phyloP scores from a whole-genome alignment of 2,113 vertebrate species.

The Pseudopodoces humilis region DNA sequence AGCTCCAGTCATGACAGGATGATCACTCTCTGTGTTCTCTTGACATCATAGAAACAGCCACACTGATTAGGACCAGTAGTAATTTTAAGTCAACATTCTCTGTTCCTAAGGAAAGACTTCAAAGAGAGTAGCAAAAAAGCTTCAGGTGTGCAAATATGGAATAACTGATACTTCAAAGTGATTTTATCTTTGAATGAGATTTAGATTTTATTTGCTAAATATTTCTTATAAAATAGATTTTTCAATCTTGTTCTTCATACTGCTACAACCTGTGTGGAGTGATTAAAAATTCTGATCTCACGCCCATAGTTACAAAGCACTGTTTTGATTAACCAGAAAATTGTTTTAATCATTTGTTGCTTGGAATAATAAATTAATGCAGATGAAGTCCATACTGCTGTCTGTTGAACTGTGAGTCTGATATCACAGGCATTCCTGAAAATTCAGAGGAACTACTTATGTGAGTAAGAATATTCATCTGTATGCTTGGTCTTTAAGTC shows the following conservation, averaged over 20 bases:
- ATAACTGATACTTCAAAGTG: background rate
- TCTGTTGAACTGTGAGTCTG: slow-evolving; percentile 4
- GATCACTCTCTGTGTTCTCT: background rate
- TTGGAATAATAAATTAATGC: slow-evolving; percentile 66
- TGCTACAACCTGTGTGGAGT: background rate
- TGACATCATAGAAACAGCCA: background rate
- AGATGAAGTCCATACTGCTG: slow-evolving; percentile 15
- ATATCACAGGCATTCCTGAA: background rate
- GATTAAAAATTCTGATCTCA: slow-evolving; percentile 73
- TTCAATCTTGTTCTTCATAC: slow-evolving; percentile 43
- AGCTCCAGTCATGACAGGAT: background rate
- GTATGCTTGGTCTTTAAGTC: background rate
- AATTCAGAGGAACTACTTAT: background rate
- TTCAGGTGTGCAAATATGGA: background rate
- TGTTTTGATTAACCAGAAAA: slow-evolving; percentile 75
- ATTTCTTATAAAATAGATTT: slow-evolving; percentile 66
- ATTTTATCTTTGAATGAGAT: slow-evolving; percentile 3
- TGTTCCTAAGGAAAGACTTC: background rate
- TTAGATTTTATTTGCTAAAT: slow-evolving; percentile 67
- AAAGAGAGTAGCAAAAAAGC: background rate
- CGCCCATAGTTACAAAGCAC: slow-evolving; percentile 44
- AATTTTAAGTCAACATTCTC: background rate
- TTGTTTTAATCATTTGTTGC: slow-evolving; percentile 72
- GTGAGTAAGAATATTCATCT: background rate
- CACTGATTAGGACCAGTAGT: background rate